Evolutionary conservation across 2,888 invertebrate species (phyloP).

Genomic region (Parnassius smintheus): DNA sequence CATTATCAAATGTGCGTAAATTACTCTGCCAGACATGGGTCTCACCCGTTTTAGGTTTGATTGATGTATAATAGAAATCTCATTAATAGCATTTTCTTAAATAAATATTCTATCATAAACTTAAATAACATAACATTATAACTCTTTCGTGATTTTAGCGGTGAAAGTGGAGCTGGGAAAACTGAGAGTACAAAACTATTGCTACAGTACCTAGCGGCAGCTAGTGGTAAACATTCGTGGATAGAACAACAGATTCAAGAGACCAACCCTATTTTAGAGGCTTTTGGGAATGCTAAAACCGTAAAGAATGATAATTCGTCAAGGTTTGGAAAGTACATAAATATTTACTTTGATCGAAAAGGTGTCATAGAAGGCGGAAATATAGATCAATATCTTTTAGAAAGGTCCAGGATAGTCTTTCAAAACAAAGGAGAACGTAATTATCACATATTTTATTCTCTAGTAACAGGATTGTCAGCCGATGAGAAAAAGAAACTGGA

Average conservation of each 20-base stretch:
- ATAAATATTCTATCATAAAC: too few relatives aligned
- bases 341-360: slow-evolving; percentile 90
- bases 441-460: slow-evolving; percentile 97
- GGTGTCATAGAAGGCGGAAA: slow-evolving; percentile 96
- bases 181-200: slow-evolving; percentile 97
- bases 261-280: slow-evolving; percentile 97
- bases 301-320: slow-evolving; percentile 98
- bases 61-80: too few relatives aligned
- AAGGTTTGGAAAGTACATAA: slow-evolving; percentile 97
- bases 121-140: background rate
- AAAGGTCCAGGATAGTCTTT: slow-evolving; percentile 95
- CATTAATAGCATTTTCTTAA: too few relatives aligned
- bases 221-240: slow-evolving; percentile 97
- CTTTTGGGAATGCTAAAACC: slow-evolving; percentile 98
- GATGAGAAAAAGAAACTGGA: slow-evolving; percentile 91
- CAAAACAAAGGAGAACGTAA: slow-evolving; percentile 95
- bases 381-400: slow-evolving; percentile 96
- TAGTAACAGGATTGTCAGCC: slow-evolving; percentile 89
- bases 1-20: too few relatives aligned
- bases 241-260: slow-evolving; percentile 98
- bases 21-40: too few relatives aligned
- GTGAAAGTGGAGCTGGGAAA: slow-evolving; percentile 97
- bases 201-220: slow-evolving; percentile 95
- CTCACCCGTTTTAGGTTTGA: too few relatives aligned
- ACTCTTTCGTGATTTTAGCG: slow-evolving; percentile 76